Percentiles rank a stretch among this genome's conserved stretches.
Conservation (phyloP, 2,888 invertebrate genomes). For the Melinopterus prodromus region DNA sequence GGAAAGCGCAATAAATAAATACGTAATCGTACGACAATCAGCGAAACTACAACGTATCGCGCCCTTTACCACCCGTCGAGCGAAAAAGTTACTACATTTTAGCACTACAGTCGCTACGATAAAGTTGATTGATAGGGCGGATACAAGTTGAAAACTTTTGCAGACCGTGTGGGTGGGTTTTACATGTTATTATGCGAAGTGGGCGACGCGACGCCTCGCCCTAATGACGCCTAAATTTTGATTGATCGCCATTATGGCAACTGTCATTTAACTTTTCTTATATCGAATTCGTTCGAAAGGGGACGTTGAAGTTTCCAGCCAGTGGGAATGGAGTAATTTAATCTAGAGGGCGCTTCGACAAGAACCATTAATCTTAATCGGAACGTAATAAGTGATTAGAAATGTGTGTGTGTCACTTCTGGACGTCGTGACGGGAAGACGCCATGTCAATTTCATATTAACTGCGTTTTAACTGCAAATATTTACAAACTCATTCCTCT, state of each 20-base stretch:
- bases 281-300: neutral
- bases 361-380: neutral
- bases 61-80: neutral
- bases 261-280: neutral
- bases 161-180: neutral
- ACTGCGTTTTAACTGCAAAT: no score
- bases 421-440: neutral
- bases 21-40: neutral
- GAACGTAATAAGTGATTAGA: neutral
- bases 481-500: no score
- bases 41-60: neutral
- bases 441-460: no score
- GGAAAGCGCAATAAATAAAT: neutral
- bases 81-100: neutral
- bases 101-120: neutral
- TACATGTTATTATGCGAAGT: constrained; percentile 4
- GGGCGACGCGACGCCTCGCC: neutral
- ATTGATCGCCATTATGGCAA: neutral
- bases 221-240: neutral
- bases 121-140: neutral
- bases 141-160: neutral
- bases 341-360: neutral
- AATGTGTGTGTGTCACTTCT: neutral
- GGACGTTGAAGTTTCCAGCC: neutral
- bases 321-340: neutral